phyloP scores from a whole-genome alignment of 2,797 vertebrate genomes.

The Tolypeutes matacus region DNA sequence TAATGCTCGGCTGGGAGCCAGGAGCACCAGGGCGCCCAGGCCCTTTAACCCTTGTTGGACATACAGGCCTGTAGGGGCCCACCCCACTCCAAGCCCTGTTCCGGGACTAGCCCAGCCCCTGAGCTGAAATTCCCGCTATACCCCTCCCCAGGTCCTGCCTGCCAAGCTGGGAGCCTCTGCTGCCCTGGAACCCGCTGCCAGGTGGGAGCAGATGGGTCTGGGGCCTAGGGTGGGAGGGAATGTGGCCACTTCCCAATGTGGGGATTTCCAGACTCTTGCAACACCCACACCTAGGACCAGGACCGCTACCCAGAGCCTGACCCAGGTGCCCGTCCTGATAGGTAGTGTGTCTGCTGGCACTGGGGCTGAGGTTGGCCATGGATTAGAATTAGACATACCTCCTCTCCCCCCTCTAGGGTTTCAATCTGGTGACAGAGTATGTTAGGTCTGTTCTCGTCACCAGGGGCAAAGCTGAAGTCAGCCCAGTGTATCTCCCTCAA shows the following conservation, averaged over 20 bases:
- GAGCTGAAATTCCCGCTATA: conserved; percentile 68
- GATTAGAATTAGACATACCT: background rate
- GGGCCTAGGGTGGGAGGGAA: background rate
- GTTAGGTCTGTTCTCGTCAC: background rate
- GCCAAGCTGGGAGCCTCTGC: conserved; percentile 71
- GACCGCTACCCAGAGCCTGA: background rate
- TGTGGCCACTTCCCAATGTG: background rate
- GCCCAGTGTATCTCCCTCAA: background rate
- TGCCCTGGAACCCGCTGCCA: background rate
- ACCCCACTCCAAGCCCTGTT: conserved; percentile 59
- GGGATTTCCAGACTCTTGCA: conserved; percentile 68
- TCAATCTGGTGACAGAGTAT: background rate
- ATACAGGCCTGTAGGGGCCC: background rate
- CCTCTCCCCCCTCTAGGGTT: background rate
- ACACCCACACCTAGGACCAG: background rate
- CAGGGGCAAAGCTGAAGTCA: background rate
- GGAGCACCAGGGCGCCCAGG: background rate
- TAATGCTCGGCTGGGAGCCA: conserved; percentile 37
- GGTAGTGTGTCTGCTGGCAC: background rate
- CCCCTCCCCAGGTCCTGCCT: conserved; percentile 37
- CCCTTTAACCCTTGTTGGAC: conserved; percentile 36
- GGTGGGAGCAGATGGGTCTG: background rate
- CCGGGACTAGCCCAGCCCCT: conserved; percentile 54
- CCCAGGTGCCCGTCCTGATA: background rate
- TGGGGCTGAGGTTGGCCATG: background rate